Evolutionary conservation across 2,888 invertebrate species (phyloP), one percentile per base, ranked within the genome.

Genomic region (Lomographa bimaculata): DNA sequence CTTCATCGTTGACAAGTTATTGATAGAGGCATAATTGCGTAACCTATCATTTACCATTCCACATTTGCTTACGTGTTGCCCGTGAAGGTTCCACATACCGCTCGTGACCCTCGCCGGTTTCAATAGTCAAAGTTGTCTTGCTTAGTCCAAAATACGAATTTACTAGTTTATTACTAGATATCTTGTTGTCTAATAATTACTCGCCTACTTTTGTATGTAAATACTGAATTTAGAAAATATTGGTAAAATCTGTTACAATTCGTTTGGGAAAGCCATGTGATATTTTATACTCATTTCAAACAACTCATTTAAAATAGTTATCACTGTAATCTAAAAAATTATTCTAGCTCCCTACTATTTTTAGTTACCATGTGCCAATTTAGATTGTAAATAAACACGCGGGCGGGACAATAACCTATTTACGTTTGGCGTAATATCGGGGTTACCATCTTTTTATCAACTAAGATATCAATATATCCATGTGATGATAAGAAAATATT

Each of bases 51-150:
- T 83, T 79, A 72, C 69, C 72, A 75, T 78, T 79, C 73, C 73
- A 75, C 75, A 75, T 78, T 79, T 86, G 86, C 89, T 84, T 87
- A 89, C 89, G 89, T 89, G 89, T 87, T 84, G 83, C 67, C 70
- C 66, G 73, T 81, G 82, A 85, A 84, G 85, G 81, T 85, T 81
- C 65, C 65, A 72, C 74, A 75, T 66, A 67, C 62, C 71, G 76
- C 79, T 84, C 77, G 79, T 85, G 86, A 84, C 84, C 85, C 80
- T 81, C 80, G 61, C 64, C 61, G 65, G 54, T 47, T 41, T 43
- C 12, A 38, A 33, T 36, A 28, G 20, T 42, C 17, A 5, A 57
- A 55, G 55, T 58, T 65, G 52, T 56, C 56, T 19, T 36, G 37
- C 40, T 34, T 19, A 10, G 5, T 10, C 9, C 2, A 5, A 29